phyloP scores from a whole-genome alignment of 2,888 invertebrate genomes.

The Cryptus viduatorius region DNA sequence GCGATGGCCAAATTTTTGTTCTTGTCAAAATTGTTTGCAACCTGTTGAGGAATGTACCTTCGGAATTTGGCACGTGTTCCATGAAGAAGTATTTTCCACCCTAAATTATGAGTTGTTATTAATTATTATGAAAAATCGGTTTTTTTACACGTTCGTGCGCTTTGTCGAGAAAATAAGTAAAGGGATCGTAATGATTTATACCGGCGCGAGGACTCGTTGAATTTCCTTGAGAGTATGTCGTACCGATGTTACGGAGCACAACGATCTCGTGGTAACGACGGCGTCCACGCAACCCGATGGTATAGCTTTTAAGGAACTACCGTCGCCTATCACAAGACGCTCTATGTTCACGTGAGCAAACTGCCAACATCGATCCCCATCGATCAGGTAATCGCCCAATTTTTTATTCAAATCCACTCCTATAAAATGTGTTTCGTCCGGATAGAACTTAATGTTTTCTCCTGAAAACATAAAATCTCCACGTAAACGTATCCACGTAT shows the following conservation, averaged over 20 bases:
- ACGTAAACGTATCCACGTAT: too few species aligned
- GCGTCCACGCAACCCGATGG: constrained; percentile 77
- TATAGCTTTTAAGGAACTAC: constrained; percentile 76
- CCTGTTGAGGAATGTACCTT: constrained; percentile 74
- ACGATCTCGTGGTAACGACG: constrained; percentile 80
- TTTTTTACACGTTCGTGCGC: not conserved
- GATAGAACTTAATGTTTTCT: constrained; percentile 81
- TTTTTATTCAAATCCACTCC: constrained; percentile 80
- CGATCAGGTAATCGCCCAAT: constrained; percentile 77
- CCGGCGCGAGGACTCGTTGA: constrained; percentile 79
- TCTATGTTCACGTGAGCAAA: constrained; percentile 80
- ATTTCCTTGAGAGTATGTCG: constrained; percentile 78
- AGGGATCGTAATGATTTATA: constrained; percentile 66
- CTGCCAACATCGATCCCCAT: constrained; percentile 76
- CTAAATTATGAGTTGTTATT: constrained; percentile 67
- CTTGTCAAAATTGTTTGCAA: constrained; percentile 77
- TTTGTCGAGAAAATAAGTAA: not conserved
- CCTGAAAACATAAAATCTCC: constrained; percentile 70
- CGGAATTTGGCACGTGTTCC: constrained; percentile 78
- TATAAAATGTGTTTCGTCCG: constrained; percentile 78
- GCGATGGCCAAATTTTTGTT: constrained; percentile 79
- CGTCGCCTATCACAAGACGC: constrained; percentile 79
- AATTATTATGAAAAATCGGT: not conserved
- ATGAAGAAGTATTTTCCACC: constrained; percentile 80
- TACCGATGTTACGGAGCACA: constrained; percentile 78